Conservation (phyloP, 1,140 invertebrate genomes). For the Lepidurus arcticus region DNA sequence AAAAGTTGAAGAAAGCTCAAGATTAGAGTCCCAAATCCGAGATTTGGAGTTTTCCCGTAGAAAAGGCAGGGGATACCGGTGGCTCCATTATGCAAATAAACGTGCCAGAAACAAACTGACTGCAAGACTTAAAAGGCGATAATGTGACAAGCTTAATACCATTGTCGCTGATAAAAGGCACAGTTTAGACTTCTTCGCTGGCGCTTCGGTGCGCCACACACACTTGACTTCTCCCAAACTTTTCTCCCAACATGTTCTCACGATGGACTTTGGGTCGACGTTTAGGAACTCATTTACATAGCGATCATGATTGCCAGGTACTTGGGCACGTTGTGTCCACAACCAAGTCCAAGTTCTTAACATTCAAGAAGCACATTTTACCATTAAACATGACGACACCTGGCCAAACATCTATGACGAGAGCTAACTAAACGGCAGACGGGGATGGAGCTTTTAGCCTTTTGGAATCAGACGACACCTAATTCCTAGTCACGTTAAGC, state of each 20-base stretch:
- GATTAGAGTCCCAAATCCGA: neutral
- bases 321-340: slow-evolving; percentile 12
- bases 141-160: slow-evolving; percentile 21
- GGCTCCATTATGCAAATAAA: slow-evolving; percentile 10
- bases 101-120: neutral
- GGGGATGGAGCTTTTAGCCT: neutral
- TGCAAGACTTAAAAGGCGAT: neutral
- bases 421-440: slow-evolving; percentile 9
- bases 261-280: neutral
- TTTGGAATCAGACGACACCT: neutral
- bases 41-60: neutral
- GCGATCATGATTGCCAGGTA: slow-evolving; percentile 18
- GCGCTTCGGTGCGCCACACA: neutral
- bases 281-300: slow-evolving; percentile 13
- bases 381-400: neutral
- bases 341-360: neutral
- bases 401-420: slow-evolving; percentile 18
- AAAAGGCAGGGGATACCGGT: neutral
- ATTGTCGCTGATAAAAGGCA: slow-evolving; percentile 13
- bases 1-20: neutral
- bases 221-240: neutral
- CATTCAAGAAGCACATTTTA: neutral
- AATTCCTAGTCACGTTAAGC: neutral
- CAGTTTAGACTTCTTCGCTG: neutral
- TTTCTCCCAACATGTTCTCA: neutral